These are phyloP conservation scores for Arenaria interpres DNA, from an alignment of 2,113 vertebrate species.

Conservation along the genomic window DNA sequence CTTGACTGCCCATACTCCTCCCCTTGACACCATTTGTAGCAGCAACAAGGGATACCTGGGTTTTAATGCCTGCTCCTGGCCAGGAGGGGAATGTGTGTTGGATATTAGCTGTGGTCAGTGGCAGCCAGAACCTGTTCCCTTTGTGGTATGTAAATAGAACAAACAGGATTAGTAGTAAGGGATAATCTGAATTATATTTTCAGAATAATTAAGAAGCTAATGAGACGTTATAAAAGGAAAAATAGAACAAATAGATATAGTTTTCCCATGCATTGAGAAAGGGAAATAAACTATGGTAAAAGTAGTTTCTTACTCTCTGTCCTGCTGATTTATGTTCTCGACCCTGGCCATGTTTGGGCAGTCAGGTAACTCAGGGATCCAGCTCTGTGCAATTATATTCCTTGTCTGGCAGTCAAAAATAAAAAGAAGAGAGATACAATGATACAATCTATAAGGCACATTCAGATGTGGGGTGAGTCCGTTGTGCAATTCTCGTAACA, in stretches of 20 bases:
- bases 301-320: neutral
- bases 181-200: neutral
- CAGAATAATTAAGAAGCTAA: neutral
- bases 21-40: neutral
- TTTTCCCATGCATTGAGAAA: neutral
- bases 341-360: rapidly evolving
- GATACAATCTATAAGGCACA: neutral
- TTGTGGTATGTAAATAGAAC: neutral
- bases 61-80: neutral
- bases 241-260: neutral
- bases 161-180: neutral
- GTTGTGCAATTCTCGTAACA: neutral
- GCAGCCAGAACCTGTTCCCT: neutral
- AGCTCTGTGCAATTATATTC: neutral
- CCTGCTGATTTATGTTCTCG: neutral
- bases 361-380: neutral
- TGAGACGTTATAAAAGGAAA: neutral
- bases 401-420: neutral
- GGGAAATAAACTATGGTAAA: neutral
- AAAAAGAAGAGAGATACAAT: neutral
- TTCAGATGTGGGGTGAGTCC: neutral
- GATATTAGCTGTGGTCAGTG: neutral
- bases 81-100: neutral
- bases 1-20: neutral
- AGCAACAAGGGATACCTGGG: neutral